Base-by-base conservation (phyloP, 1,140 invertebrate genomes). In the Cardiocondyla obscurior region DNA sequence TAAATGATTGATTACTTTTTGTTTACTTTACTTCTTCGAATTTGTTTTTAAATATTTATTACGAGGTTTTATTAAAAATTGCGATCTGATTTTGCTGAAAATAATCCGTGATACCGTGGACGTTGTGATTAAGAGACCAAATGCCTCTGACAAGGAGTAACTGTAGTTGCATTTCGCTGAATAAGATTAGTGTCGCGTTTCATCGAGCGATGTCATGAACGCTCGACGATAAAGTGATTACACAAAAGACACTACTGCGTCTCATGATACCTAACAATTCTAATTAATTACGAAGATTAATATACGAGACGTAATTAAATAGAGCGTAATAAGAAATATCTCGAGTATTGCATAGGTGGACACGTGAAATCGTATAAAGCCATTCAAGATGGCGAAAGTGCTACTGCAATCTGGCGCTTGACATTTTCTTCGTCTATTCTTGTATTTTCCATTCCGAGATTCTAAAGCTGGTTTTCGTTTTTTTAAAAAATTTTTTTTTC, bases 311-410 rank as follows among this genome's bases (percentile, higher is more conserved):
- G 8, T 33, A 51, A 30, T 39, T 5, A 25, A 65, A 39, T n/a
- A n/a, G n/a, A n/a, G n/a, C n/a, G n/a, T n/a, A n/a, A n/a, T 19
- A 30, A 67, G 16, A 79, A 7, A 30, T 46, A 62, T 76, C 42
- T 46, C 39, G 19, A 10, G 8, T 53, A 42, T 65, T 36, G 19
- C 36, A 69, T 25, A 28, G 22, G n/a, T 64, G 46, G 74, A 55
- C 62, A 79, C 74, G 46, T 42, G 62, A 79, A 62, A 55, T 67
- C 60, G 30, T 22, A 28, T 16, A 67, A 16, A 67, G 33, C 55
- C 46, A 53, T 60, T 82, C 51, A 83, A 85, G 83, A 85, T 85
- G 83, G 81, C 65, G 57, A 82, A 72, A 44, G 65, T 79, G 33
- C 22, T 30, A 53, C 33, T 79, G 74, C 74, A 79, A 69, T 67